A percentile compares a stretch with the other conserved stretches of the same genome.
Conservation (phyloP, 2,888 invertebrate genomes). For the Neocrepidodera transversa region DNA sequence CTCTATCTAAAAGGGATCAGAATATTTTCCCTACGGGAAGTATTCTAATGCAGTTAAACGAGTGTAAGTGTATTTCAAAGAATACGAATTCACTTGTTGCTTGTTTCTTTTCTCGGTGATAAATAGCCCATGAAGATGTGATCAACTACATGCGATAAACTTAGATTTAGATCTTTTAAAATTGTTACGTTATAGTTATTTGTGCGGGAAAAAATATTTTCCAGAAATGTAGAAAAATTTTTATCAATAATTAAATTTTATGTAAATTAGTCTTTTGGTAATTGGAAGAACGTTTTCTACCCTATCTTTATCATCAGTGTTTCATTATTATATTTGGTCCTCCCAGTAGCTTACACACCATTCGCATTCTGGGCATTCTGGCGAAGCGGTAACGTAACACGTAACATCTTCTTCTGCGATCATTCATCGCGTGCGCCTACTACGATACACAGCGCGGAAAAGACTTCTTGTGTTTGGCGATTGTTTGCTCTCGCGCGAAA, state of each 20-base stretch:
- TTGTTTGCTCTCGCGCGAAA: slow-evolving; percentile 17
- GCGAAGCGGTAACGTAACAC: slow-evolving; percentile 18
- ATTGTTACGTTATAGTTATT: too few species aligned
- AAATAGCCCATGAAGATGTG: slow-evolving; percentile 13
- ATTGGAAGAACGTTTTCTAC: too few species aligned
- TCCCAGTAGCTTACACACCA: slow-evolving; percentile 32
- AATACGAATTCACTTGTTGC: slow-evolving; percentile 15
- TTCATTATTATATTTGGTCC: slow-evolving; percentile 28
- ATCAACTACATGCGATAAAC: not conserved
- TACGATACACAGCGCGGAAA: slow-evolving; percentile 28
- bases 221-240: too few species aligned
- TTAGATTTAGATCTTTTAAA: too few species aligned
- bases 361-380: slow-evolving; percentile 20
- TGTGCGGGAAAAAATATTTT: too few species aligned
- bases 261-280: too few species aligned
- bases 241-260: too few species aligned
- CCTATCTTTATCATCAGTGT: too few species aligned
- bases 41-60: slow-evolving; percentile 10
- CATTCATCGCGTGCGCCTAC: slow-evolving; percentile 51
- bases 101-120: slow-evolving; percentile 7
- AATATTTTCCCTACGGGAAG: not conserved
- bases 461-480: slow-evolving; percentile 3
- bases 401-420: slow-evolving; percentile 43
- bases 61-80: slow-evolving; percentile 12
- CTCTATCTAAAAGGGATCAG: not conserved